Evolutionary conservation across 2,113 vertebrate species (phyloP).

Genomic region (Lepisosteus oculatus): DNA sequence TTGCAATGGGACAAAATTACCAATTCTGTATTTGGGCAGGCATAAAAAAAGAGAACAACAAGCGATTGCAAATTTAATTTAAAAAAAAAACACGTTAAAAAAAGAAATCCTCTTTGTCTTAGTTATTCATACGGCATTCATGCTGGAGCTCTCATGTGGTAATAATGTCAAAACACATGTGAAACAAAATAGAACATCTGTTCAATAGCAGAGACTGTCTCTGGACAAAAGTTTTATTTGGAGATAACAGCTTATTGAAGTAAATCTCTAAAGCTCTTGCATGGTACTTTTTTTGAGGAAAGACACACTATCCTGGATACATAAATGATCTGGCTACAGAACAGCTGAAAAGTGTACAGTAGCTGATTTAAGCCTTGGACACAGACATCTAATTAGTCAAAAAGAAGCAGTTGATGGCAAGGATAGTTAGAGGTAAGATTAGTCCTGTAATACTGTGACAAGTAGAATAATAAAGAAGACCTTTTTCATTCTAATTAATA

Average conservation of each 20-base stretch:
- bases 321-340: background rate
- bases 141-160: background rate
- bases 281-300: background rate
- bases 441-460: slow-evolving; percentile 3
- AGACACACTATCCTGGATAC: background rate
- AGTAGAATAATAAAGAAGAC: slow-evolving; percentile 8
- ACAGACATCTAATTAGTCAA: slow-evolving; percentile 12
- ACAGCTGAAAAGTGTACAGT: background rate
- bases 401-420: slow-evolving; percentile 4
- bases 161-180: background rate
- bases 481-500: slow-evolving; percentile 3
- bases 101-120: too few species aligned
- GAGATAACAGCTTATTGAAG: background rate
- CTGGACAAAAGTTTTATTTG: background rate
- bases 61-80: too few species aligned
- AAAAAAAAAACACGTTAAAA: too few species aligned
- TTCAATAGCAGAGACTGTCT: background rate
- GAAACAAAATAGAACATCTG: background rate
- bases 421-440: slow-evolving; percentile 5
- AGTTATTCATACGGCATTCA: too few species aligned
- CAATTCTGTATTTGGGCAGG: too few species aligned
- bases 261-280: background rate
- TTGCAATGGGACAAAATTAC: too few species aligned
- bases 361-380: background rate
- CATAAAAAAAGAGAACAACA: too few species aligned